Conservation (phyloP, 53 echinoderm and acorn worm genomes). For the Apostichopus leukothele region DNA sequence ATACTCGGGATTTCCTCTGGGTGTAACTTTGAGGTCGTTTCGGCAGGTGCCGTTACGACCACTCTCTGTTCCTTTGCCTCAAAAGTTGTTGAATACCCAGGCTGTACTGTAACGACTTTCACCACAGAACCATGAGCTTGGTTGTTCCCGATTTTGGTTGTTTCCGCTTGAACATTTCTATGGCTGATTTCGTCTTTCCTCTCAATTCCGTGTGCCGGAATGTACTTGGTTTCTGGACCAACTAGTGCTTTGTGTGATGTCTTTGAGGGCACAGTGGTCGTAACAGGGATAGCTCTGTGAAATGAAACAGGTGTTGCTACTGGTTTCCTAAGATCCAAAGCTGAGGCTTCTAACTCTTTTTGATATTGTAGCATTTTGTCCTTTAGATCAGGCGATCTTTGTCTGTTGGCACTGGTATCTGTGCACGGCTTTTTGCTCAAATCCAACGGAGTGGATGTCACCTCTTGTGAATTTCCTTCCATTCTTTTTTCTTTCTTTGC, state of each 20-base stretch:
- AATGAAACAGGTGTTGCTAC: background rate
- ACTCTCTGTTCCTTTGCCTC: background rate
- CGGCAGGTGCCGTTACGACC: background rate
- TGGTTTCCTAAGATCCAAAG: conserved; percentile 11
- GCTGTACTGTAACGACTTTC: background rate
- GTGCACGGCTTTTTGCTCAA: conserved; percentile 15
- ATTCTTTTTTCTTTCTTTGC: background rate
- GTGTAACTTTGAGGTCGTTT: background rate
- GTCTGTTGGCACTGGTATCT: background rate
- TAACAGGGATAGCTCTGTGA: conserved; percentile 30
- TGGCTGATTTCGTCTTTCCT: background rate
- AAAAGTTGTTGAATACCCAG: background rate
- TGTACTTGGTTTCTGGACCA: background rate
- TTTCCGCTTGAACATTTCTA: background rate
- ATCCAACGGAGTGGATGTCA: conserved; percentile 6
- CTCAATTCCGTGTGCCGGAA: background rate
- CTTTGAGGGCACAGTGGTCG: conserved; percentile 13
- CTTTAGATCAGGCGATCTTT: background rate
- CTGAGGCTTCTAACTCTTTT: background rate
- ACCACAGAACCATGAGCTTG: background rate
- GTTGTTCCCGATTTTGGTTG: background rate
- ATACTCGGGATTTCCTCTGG: background rate
- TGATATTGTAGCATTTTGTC: background rate
- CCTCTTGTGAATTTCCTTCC: conserved; percentile 1
- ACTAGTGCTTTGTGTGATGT: background rate